Evolutionary conservation across 2,888 invertebrate species (phyloP), one percentile per base, ranked within the genome.

Genomic region (Eupeodes luniger): DNA sequence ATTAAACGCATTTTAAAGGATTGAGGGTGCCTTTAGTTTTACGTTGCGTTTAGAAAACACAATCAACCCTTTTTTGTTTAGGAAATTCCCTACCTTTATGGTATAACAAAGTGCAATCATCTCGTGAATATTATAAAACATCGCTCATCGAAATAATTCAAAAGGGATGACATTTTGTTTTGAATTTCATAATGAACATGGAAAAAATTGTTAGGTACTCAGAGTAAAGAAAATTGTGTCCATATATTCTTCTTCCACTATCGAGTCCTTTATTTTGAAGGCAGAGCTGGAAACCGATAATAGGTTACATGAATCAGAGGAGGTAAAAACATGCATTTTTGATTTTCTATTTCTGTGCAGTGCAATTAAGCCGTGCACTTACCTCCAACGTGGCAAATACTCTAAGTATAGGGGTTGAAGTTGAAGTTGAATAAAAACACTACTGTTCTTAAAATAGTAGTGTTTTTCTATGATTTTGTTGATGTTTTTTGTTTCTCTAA

Each of bases 141-240:
- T 62, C 55, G 62, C 55, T 47, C 57, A 55, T 40, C 51, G 61
- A 59, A 47, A 44, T 36, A 79, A 47, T 53, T 72, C 81, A 85
- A 88, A 86, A 66, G 81, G 85, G 88, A 85, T 85, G 75, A 85
- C 74, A 80, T 88, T 85, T 59, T 88, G 72, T 84, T 81, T 85
- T 81, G 78, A 88, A 85, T 81, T 81, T 75, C 78, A 51, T 75
- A 77, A 85, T 85, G 81, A 74, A 85, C 84, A 81, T 51, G 62
- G 11, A 27, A 47, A 77, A 76, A 40, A 7, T 5, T 40, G 40
- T 40, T 27, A 27, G 27, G 9, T 40, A 7, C 9, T 40, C 40
- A 40, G 40, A 3, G 27, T 27, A 27, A 27, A 27, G 27, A 27
- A 27, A 27, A 27, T 27, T 27, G 27, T 27, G 27, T 27, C 27